Evolutionary conservation across 2,113 vertebrate species (phyloP).

Genomic region (Paraplagusia blochii): DNA sequence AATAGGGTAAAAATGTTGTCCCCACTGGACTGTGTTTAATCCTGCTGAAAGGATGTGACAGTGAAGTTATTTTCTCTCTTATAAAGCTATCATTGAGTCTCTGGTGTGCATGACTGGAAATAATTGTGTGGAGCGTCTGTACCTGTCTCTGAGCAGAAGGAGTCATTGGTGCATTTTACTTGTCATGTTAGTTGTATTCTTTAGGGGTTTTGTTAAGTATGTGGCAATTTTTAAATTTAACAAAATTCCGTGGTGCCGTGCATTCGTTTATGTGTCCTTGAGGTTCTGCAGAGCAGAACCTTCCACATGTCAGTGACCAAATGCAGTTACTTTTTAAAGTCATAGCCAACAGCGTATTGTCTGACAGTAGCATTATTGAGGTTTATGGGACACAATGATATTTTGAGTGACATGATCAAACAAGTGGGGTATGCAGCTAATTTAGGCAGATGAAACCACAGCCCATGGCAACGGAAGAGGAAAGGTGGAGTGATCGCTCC

Average conservation of each 20-base stretch:
- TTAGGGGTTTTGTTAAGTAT: conserved; percentile 5
- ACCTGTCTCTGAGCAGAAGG: conserved; percentile 12
- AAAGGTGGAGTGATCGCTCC: conserved; percentile 48
- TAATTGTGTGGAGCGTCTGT: conserved; percentile 33
- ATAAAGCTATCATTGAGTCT: conserved; percentile 21
- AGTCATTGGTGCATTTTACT: conserved; percentile 5
- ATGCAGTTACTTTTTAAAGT: conserved; percentile 8
- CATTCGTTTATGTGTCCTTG: neutral
- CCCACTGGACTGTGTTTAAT: conserved; percentile 24
- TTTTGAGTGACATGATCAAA: conserved; percentile 60
- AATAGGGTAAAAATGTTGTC: neutral
- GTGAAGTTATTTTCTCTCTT: conserved; percentile 5
- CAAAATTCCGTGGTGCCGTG: neutral
- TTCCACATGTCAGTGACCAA: neutral
- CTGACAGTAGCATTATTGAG: conserved; percentile 59
- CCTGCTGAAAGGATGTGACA: conserved; percentile 18
- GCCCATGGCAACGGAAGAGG: conserved; percentile 36
- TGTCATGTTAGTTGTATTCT: neutral
- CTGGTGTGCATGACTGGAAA: conserved; percentile 25
- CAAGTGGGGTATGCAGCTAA: conserved; percentile 26
- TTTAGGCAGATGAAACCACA: conserved; percentile 32
- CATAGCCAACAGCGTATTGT: conserved; percentile 33
- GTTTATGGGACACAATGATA: conserved; percentile 55
- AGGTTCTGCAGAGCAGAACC: neutral
- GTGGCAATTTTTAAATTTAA: neutral